phyloP scores from a whole-genome alignment of 1,140 invertebrate species.

The Neuroterus valhalla region DNA sequence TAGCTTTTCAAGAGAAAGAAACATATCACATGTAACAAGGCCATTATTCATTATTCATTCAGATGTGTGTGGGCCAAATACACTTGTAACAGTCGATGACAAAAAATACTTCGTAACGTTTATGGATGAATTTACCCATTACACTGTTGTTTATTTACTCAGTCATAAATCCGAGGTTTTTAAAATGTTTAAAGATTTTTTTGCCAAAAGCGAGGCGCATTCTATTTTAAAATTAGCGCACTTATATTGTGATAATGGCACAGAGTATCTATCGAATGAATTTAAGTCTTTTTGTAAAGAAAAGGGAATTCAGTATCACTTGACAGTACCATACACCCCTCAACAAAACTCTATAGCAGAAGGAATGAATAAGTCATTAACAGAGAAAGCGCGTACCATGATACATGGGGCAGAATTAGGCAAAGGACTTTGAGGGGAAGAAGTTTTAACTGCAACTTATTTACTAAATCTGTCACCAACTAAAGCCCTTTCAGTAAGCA shows the following conservation, averaged over 20 bases:
- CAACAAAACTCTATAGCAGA: too few species aligned
- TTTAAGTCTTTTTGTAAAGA: constrained; percentile 16
- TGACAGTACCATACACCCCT: too few species aligned
- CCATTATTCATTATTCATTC: constrained; percentile 48
- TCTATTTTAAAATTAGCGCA: constrained; percentile 62
- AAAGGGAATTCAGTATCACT: too few species aligned
- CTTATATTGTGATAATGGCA: constrained; percentile 59
- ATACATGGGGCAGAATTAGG: too few species aligned
- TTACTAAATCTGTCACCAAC: too few species aligned
- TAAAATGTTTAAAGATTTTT: constrained; percentile 34
- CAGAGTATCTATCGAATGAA: constrained; percentile 37
- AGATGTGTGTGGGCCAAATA: constrained; percentile 58
- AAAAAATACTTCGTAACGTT: too few species aligned
- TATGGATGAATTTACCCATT: too few species aligned
- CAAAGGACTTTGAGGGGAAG: too few species aligned
- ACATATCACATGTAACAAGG: constrained; percentile 61
- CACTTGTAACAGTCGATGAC: neutral
- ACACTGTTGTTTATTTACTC: too few species aligned
- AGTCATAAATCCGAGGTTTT: too few species aligned
- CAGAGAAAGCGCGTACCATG: too few species aligned
- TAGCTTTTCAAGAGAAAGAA: constrained; percentile 63
- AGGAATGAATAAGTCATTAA: constrained; percentile 58
- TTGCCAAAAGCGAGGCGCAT: constrained; percentile 20
- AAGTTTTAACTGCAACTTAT: constrained; percentile 66
- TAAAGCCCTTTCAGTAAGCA: too few species aligned